Evolutionary conservation across 1,140 invertebrate genomes (phyloP).

Genomic region (Formica selysi): DNA sequence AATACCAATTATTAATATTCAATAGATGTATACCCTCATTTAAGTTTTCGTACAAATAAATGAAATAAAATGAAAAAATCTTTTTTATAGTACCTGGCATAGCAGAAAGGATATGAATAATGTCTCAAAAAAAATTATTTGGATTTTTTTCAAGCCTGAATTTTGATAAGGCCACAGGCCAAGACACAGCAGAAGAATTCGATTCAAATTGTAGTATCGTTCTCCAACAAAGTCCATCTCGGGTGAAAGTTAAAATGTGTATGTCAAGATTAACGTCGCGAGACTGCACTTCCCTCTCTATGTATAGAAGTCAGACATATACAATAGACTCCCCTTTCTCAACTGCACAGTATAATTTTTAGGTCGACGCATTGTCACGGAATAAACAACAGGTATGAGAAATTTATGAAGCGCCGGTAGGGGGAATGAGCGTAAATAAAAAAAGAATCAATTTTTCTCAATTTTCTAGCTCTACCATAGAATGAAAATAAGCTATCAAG

Average conservation of each 20-base stretch:
- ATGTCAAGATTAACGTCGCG: not conserved
- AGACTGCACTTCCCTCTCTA: not conserved
- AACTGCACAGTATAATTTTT: constrained; percentile 1
- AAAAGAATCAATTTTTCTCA: not conserved
- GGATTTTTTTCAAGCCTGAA: constrained; percentile 9
- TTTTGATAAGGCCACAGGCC: constrained; percentile 43
- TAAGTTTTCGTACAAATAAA: not conserved
- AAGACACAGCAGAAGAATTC: constrained; percentile 17
- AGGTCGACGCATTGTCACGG: not conserved
- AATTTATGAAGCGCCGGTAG: not conserved
- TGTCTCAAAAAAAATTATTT: constrained; percentile 29
- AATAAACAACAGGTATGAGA: not conserved
- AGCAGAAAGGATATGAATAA: constrained; percentile 24
- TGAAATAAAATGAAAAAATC: not conserved
- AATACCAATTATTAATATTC: not conserved
- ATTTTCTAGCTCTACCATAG: not conserved
- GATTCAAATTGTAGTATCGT: constrained; percentile 37
- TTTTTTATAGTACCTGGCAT: constrained; percentile 18
- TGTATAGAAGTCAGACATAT: not conserved
- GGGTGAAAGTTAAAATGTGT: not conserved
- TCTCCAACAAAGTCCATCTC: constrained; percentile 30
- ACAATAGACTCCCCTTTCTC: not conserved
- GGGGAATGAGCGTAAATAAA: not conserved
- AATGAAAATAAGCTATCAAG: not conserved
- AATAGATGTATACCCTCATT: too few species aligned